A percentile compares a stretch with the other conserved stretches of the same genome.
Evolutionary conservation across 2,797 vertebrate genomes (phyloP).

Genomic region (Labroides dimidiatus): DNA sequence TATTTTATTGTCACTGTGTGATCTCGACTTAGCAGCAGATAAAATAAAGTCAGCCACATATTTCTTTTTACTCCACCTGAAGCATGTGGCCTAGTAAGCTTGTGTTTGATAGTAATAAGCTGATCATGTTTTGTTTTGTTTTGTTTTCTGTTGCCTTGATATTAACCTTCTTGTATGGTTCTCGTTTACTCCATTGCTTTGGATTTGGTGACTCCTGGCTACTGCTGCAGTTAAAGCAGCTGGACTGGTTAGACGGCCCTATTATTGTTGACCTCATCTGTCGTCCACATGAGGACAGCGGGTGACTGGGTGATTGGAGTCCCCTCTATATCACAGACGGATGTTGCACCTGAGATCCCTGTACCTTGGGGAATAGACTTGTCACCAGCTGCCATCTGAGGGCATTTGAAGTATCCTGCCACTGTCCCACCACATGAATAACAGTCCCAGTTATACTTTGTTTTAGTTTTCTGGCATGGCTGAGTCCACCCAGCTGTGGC

Average conservation of each 20-base stretch:
- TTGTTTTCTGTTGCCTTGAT: neutral
- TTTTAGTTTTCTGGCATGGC: constrained; percentile 48
- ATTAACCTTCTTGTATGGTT: constrained; percentile 13
- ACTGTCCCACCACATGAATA: constrained; percentile 41
- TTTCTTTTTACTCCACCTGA: too few species aligned
- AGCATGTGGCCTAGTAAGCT: too few species aligned
- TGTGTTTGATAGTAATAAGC: too few species aligned
- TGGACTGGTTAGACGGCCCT: constrained; percentile 36
- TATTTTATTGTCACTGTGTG: neutral
- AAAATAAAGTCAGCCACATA: too few species aligned
- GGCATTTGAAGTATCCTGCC: constrained; percentile 36
- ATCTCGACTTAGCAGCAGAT: too few species aligned
- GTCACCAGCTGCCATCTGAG: constrained; percentile 51
- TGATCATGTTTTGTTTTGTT: neutral
- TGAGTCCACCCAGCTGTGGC: constrained; percentile 74
- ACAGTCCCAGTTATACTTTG: constrained; percentile 52
- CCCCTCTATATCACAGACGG: constrained; percentile 29
- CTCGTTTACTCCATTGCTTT: too few species aligned
- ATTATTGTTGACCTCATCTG: constrained; percentile 70
- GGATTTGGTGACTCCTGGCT: too few species aligned
- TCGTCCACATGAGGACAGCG: constrained; percentile 54
- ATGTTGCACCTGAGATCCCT: constrained; percentile 71
- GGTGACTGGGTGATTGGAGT: constrained; percentile 27
- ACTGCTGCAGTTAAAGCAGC: too few species aligned
- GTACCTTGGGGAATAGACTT: constrained; percentile 44